phyloP scores from a whole-genome alignment of 2,113 vertebrate genomes.

The Rhinoderma darwinii region DNA sequence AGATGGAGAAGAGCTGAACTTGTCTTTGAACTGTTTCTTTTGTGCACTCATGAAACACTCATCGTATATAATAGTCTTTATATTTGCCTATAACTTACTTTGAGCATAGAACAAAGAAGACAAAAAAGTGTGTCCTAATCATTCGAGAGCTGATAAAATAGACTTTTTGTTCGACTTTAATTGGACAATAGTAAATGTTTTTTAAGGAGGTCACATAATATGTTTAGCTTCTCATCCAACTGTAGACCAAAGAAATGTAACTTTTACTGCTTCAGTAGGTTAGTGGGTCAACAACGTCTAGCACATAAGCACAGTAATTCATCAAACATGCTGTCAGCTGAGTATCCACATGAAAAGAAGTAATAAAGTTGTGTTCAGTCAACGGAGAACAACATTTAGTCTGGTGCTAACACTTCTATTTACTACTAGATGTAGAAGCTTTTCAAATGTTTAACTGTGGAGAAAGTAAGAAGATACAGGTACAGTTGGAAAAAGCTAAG shows the following conservation, averaged over 20 bases:
- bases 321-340: conserved; percentile 16
- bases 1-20: no score
- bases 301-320: conserved; percentile 1
- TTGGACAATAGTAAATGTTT: background rate
- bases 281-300: background rate
- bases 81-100: background rate
- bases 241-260: conserved; percentile 10
- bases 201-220: background rate
- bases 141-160: background rate
- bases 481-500: background rate
- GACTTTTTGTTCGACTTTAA: background rate
- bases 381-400: conserved; percentile 20
- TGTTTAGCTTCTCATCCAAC: conserved; percentile 2
- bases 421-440: background rate
- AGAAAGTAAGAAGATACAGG: background rate
- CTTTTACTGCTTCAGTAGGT: conserved; percentile 11
- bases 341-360: background rate
- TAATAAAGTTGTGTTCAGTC: conserved; percentile 22
- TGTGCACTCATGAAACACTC: background rate
- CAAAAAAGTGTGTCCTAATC: background rate
- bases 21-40: no score
- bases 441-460: background rate
- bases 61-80: background rate
- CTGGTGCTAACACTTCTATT: conserved; percentile 3
- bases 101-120: background rate